Evolutionary conservation across 2,113 vertebrate genomes (phyloP), one percentile per base, ranked within the genome.

Genomic region (Poeciliopsis retropinna): DNA sequence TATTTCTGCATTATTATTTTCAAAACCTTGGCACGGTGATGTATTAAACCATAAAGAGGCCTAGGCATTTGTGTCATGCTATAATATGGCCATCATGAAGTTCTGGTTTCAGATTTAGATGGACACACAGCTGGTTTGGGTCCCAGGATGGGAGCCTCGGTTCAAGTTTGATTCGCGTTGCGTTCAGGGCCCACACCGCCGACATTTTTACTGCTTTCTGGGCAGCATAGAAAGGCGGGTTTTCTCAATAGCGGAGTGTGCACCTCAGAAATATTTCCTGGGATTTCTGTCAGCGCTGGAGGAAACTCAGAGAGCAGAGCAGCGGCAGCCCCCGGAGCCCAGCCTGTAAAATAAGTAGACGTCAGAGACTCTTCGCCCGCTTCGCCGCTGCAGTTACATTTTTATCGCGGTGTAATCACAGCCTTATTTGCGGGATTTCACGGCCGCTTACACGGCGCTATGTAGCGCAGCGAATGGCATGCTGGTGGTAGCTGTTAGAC

Each of bases 151-250:
- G 72, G 54, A 60, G 15, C 60, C 70, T 12, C 27, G 7, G 30
- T 64, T 61, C 41, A 70, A 70, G 17, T 64, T 30, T 54, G 28
- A 19, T 82, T 67, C 7, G n/a, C 2, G 9, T 73, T 85, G 70
- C 77, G 78, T 75, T 84, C 51, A 30, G 73, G 94, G 93, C 94
- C 94, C 89, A 4, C 79, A 90, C 91, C 93, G 94, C 92, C 90
- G 88, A 91, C 81, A 77, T 88, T 80, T 88, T 83, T 71, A 28
- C 14, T 41, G 30, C 69, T 68, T 39, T 11, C 61, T 57, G 57
- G 39, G 79, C 78, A 75, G 39, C 60, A 11, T 25, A 12, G 1
- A 34, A 14, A 62, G 51, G 27, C 22, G 60, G 44, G 6, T 1
- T 29, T 9, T 60, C 37, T 25, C 28, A 25, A 57, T 22, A 25